phyloP scores from a whole-genome alignment of 2,113 vertebrate genomes.

The Hydrolagus affinis region DNA sequence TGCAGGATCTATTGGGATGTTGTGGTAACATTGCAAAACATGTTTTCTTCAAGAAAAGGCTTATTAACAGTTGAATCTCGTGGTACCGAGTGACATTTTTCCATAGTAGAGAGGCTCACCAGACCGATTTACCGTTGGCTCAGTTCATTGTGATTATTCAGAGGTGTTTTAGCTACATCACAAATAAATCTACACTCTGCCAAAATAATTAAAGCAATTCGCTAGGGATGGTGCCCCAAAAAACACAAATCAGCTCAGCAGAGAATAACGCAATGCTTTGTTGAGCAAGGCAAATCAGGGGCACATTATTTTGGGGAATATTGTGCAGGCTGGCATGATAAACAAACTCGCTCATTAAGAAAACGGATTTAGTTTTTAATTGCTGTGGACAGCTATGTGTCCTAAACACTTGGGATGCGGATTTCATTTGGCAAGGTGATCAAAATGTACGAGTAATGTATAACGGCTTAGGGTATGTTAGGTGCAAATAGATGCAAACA shows the following conservation, averaged over 20 bases:
- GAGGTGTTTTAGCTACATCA: not conserved
- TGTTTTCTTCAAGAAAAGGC: not conserved
- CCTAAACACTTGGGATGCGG: not conserved
- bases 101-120: not conserved
- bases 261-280: not conserved
- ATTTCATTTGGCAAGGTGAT: not conserved
- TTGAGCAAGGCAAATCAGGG: slow-evolving; percentile 2
- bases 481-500: too few species aligned
- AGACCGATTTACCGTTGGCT: not conserved
- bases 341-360: not conserved
- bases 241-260: not conserved
- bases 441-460: too few species aligned
- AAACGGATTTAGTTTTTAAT: not conserved
- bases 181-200: not conserved
- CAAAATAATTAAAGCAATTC: not conserved
- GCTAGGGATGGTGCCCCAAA: too few species aligned
- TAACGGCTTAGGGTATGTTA: too few species aligned
- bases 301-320: not conserved
- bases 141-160: not conserved
- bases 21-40: not conserved
- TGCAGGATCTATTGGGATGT: not conserved
- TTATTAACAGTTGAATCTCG: not conserved
- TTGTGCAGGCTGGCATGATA: not conserved
- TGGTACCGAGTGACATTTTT: not conserved
- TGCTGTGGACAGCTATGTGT: not conserved